Base-by-base conservation (phyloP, 2,888 invertebrate species). In the Calameuta idolon region DNA sequence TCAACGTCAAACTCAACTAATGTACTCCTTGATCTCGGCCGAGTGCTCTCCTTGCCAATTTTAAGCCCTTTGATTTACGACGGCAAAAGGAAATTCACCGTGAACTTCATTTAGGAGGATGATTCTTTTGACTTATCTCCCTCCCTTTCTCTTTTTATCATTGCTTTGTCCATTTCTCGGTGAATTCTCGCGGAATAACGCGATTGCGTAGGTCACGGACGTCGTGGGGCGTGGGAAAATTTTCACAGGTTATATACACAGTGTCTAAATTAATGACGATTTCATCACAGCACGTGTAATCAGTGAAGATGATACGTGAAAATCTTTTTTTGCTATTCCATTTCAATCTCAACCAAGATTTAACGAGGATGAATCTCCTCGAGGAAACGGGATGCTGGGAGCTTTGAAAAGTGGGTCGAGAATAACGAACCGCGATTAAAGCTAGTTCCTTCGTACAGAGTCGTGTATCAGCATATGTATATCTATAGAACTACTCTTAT, bases 1-100 rank as follows among this genome's bases (percentile, higher is more conserved):
- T 84, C 84, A 84, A 88, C 85, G 90, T 90, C 90, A 90, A 89
- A 90, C 86, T 88, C 90, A 88, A 89, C 87, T 89, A 89, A 89
- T 88, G 88, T 85, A 83, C 86, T 82, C 83, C 87, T 88, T 87
- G 85, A 87, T 89, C 87, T 87, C 83, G 81, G 69, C 79, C 75
- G 81, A 80, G 80, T 81, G 81, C 79, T 81, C 81, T 80, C 83
- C 81, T 84, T 85, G 84, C 85, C 86, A 87, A 86, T 89, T 89
- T 90, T 86, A 87, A 86, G 84, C 85, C 83, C 87, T 88, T 89
- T 90, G 89, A 90, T 90, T 90, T 87, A 89, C 85, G 87, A 86
- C 85, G 85, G 81, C 83, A 85, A 86, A 87, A 87, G 87, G 85
- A 88, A 88, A 88, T 87, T 86, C 84, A 88, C 84, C 86, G 85